phyloP scores from a whole-genome alignment of 2,888 invertebrate species.

The Heteromurus nitidus region DNA sequence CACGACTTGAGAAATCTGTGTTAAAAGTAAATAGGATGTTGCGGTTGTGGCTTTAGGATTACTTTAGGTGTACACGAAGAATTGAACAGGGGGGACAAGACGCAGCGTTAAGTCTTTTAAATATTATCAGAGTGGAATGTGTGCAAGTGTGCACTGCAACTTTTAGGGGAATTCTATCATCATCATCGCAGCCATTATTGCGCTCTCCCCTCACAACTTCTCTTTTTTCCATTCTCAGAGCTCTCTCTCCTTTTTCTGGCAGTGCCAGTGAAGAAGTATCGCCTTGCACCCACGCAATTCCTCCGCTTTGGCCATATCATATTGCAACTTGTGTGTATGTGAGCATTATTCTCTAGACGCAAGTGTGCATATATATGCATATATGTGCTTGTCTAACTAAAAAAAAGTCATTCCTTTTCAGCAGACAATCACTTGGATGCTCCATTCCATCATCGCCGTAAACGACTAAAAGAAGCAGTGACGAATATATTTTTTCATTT shows the following conservation, averaged over 20 bases:
- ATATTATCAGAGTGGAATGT: background rate
- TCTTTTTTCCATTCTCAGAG: constrained; percentile 2
- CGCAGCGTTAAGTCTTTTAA: background rate
- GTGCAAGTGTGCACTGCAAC: constrained; percentile 13
- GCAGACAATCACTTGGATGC: constrained; percentile 7
- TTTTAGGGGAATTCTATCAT: constrained; percentile 27
- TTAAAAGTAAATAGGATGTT: constrained; percentile 8
- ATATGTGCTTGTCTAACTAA: background rate
- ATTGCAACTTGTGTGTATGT: constrained; percentile 24
- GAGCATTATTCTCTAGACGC: background rate
- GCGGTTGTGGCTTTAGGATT: background rate
- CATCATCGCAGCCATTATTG: constrained; percentile 3
- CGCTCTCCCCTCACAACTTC: constrained; percentile 1
- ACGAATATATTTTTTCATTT: constrained; percentile 21
- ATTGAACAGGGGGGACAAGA: constrained; percentile 12
- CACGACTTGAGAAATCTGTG: too few species aligned
- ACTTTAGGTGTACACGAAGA: background rate
- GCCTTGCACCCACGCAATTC: constrained; percentile 57
- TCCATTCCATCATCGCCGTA: background rate
- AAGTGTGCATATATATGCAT: constrained; percentile 7
- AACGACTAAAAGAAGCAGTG: background rate
- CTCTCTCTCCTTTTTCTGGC: constrained; percentile 39
- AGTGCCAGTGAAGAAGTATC: constrained; percentile 23
- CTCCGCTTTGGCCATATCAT: constrained; percentile 36
- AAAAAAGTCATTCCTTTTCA: constrained; percentile 4